Conservation (phyloP, 2,888 invertebrate genomes). For the Apoda limacodes region DNA sequence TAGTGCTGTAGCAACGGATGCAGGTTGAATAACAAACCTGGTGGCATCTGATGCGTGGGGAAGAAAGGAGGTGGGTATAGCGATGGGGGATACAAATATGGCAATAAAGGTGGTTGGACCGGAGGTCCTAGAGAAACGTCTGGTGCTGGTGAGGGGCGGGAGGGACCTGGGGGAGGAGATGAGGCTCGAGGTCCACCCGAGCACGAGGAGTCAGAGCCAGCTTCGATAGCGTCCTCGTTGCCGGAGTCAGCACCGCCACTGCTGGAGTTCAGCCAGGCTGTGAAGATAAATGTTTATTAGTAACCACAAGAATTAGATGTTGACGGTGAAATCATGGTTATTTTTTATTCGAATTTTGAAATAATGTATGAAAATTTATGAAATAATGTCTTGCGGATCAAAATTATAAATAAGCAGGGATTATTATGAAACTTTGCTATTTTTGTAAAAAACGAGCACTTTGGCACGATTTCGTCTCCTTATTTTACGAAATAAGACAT, state of each 20-base stretch:
- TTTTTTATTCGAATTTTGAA: too few relatives aligned
- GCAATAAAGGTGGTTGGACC: conserved; percentile 91
- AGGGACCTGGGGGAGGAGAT: conserved; percentile 70
- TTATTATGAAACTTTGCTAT: too few relatives aligned
- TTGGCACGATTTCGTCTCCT: too few relatives aligned
- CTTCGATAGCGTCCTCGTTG: conserved; percentile 74
- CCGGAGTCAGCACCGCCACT: conserved; percentile 64
- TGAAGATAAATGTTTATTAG: conserved; percentile 28
- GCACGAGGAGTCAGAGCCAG: conserved; percentile 80
- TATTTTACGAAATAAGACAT: too few relatives aligned
- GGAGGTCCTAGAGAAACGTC: conserved; percentile 96
- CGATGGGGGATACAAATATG: conserved; percentile 92
- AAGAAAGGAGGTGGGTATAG: conserved; percentile 84
- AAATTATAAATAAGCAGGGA: too few relatives aligned
- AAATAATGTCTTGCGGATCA: too few relatives aligned
- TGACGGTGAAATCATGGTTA: too few relatives aligned
- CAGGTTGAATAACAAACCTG: conserved; percentile 88
- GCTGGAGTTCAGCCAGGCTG: conserved; percentile 76
- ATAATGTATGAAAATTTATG: too few relatives aligned
- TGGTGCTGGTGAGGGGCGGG: conserved; percentile 81
- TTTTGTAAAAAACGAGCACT: too few relatives aligned
- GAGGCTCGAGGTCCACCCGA: conserved; percentile 72
- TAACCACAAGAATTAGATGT: conserved; percentile 5
- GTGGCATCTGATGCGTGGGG: conserved; percentile 83
- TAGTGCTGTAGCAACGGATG: conserved; percentile 91